Evolutionary conservation across 2,113 vertebrate genomes (phyloP).

Genomic region (Deroptyus accipitrinus): DNA sequence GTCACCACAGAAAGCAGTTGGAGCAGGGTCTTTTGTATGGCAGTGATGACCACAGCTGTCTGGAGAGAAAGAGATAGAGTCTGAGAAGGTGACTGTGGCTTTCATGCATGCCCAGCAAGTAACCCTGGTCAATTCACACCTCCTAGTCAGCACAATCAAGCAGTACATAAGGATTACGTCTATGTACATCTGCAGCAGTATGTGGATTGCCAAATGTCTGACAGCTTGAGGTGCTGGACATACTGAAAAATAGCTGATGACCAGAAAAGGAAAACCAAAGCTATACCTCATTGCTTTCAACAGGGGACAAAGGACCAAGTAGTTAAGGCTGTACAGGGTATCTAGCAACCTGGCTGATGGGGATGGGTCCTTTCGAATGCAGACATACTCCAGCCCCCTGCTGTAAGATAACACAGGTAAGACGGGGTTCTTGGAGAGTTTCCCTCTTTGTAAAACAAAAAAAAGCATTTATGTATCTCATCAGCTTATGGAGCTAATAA

Average conservation of each 20-base stretch:
- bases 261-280: neutral
- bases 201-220: neutral
- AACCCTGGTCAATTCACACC: neutral
- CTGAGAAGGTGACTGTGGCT: neutral
- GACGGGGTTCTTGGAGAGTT: neutral
- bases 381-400: neutral
- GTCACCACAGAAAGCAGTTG: neutral
- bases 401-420: neutral
- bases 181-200: neutral
- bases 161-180: neutral
- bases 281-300: neutral
- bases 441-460: neutral
- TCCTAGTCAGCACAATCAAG: rapidly evolving
- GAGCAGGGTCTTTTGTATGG: neutral
- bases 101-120: rapidly evolving
- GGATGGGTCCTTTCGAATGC: neutral
- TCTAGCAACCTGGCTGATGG: neutral
- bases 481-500: neutral
- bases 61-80: neutral
- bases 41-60: neutral
- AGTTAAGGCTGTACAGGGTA: neutral
- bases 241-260: neutral
- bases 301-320: neutral
- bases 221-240: neutral
- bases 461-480: neutral